A percentile compares a stretch with the other conserved stretches of the same genome.
Conservation (phyloP, 2,888 invertebrate species). For the Clusia tigrina region DNA sequence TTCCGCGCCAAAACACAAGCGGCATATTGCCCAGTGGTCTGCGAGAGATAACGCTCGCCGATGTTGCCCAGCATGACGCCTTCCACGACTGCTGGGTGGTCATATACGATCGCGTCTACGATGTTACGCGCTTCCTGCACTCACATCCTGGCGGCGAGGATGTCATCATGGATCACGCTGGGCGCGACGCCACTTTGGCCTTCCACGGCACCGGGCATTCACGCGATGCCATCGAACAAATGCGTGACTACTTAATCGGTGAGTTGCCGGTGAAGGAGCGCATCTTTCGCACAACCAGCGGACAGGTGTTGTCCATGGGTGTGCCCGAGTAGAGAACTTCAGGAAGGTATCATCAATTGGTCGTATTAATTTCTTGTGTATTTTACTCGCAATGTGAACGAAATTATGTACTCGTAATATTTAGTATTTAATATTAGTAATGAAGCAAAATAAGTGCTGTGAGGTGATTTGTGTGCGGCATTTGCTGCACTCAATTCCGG, state of each 20-base stretch:
- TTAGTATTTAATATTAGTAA: too few relatives aligned
- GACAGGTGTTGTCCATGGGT: slow-evolving; percentile 51
- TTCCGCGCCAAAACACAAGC: slow-evolving; percentile 24
- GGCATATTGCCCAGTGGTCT: slow-evolving; percentile 32
- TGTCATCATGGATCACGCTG: slow-evolving; percentile 83
- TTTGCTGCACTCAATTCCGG: too few relatives aligned
- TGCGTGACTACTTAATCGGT: slow-evolving; percentile 79
- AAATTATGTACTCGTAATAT: neutral
- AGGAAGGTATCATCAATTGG: neutral
- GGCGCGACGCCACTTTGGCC: slow-evolving; percentile 83
- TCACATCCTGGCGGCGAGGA: slow-evolving; percentile 87
- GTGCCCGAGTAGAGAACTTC: slow-evolving; percentile 52
- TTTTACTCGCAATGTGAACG: neutral
- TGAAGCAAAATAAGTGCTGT: slow-evolving; percentile 4
- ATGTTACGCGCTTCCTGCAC: slow-evolving; percentile 78
- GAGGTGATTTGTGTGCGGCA: neutral
- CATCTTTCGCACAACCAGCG: slow-evolving; percentile 69
- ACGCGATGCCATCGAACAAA: slow-evolving; percentile 69
- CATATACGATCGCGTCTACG: slow-evolving; percentile 86
- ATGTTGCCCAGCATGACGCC: slow-evolving; percentile 80
- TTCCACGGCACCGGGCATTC: slow-evolving; percentile 84
- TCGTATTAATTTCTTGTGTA: slow-evolving; percentile 1
- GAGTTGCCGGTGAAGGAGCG: slow-evolving; percentile 77
- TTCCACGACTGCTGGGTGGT: slow-evolving; percentile 83
- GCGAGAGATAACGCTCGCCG: slow-evolving; percentile 71